Evolutionary conservation across 2,113 vertebrate species (phyloP).

Genomic region (Atherinomorus stipes): DNA sequence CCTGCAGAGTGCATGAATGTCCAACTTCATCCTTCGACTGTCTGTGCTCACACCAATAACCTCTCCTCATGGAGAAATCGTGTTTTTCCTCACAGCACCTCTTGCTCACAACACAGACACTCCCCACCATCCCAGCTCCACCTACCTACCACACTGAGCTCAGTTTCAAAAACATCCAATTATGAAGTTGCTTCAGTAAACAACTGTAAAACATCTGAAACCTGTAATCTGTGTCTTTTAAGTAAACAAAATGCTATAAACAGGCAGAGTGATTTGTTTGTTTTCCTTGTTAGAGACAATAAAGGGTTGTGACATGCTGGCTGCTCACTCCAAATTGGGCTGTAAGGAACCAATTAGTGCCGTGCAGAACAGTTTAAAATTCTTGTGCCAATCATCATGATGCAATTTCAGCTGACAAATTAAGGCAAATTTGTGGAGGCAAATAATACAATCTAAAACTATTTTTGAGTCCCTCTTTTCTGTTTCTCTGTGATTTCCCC

Average conservation of each 20-base stretch:
- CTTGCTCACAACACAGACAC: not conserved
- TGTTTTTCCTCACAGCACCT: not conserved
- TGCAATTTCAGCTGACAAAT: slow-evolving; percentile 73
- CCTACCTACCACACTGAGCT: not conserved
- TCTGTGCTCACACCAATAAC: not conserved
- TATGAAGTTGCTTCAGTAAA: slow-evolving; percentile 36
- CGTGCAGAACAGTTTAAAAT: slow-evolving; percentile 50
- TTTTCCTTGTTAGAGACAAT: slow-evolving; percentile 57
- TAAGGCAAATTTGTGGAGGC: slow-evolving; percentile 72
- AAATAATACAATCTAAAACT: slow-evolving; percentile 64
- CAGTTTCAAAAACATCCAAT: slow-evolving; percentile 29
- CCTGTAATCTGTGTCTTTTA: slow-evolving; percentile 12
- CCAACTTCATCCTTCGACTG: not conserved
- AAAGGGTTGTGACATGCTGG: slow-evolving; percentile 48
- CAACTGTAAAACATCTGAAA: slow-evolving; percentile 8
- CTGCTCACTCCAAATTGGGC: slow-evolving; percentile 63
- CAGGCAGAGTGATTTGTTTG: slow-evolving; percentile 57
- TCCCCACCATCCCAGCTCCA: too few species aligned
- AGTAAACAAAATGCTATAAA: slow-evolving; percentile 54
- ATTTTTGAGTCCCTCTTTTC: not conserved
- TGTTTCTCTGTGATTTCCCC: slow-evolving; percentile 4
- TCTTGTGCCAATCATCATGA: slow-evolving; percentile 82
- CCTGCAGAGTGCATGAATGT: not conserved
- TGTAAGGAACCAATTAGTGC: slow-evolving; percentile 70
- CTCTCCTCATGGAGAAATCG: not conserved